These are phyloP conservation scores for Cataglyphis cursor DNA, from an alignment of 2,888 invertebrate species.

Conservation along the genomic window DNA sequence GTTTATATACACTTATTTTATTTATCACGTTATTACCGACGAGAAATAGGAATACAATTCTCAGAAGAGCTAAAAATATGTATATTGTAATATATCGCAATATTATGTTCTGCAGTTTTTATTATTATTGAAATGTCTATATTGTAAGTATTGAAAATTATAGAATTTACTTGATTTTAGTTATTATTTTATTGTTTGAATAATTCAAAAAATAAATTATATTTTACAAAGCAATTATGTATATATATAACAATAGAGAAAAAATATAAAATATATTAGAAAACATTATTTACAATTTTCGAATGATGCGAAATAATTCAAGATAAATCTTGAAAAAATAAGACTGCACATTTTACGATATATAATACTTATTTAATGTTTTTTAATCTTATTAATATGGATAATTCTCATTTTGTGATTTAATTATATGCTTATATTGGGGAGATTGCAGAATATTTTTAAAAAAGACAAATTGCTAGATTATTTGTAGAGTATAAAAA, in stretches of 20 bases:
- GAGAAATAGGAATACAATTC: slow-evolving; percentile 64
- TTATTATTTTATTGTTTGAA: neutral
- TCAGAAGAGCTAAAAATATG: slow-evolving; percentile 36
- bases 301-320: neutral
- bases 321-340: neutral
- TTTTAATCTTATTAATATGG: slow-evolving; percentile 34
- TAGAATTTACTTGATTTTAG: neutral
- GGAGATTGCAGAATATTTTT: neutral
- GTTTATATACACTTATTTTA: slow-evolving; percentile 66
- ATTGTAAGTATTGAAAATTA: neutral
- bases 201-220: slow-evolving; percentile 13
- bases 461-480: slow-evolving; percentile 6
- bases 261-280: neutral
- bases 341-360: slow-evolving; percentile 14
- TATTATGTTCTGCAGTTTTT: neutral
- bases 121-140: neutral
- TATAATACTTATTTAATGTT: slow-evolving; percentile 18
- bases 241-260: slow-evolving; percentile 1
- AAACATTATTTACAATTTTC: neutral
- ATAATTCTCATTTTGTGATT: neutral
- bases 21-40: slow-evolving; percentile 26
- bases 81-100: slow-evolving; percentile 6
- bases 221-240: slow-evolving; percentile 8
- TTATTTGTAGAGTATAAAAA: slow-evolving; percentile 26
- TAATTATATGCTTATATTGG: neutral